Conservation (phyloP, 2,113 vertebrate genomes). For the Anser brachyrhynchus region DNA sequence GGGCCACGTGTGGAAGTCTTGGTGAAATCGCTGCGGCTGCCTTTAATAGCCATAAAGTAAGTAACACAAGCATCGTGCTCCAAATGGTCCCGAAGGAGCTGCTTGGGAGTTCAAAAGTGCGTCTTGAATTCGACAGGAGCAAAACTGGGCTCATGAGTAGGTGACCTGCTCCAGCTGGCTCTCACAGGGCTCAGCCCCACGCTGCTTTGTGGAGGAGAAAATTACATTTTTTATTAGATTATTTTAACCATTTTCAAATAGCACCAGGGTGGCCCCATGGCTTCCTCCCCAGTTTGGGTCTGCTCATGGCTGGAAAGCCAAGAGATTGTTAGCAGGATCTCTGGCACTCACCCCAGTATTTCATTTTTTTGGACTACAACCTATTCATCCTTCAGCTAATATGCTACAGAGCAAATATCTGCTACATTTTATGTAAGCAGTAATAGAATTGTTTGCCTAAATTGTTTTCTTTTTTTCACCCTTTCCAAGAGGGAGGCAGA, state of each 20-base stretch:
- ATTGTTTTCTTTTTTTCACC: background rate
- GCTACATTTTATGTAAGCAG: background rate
- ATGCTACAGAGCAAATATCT: background rate
- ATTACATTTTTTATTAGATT: background rate
- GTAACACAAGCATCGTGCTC: background rate
- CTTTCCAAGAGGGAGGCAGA: background rate
- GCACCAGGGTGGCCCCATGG: fast-evolving
- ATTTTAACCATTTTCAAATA: background rate
- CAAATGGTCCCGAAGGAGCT: fast-evolving
- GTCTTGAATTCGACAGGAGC: background rate
- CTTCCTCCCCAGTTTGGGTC: fast-evolving
- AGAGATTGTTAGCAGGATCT: background rate
- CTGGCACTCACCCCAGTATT: background rate
- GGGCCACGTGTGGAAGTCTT: fast-evolving
- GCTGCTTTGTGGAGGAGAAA: background rate
- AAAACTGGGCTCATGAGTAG: background rate
- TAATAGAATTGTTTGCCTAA: background rate
- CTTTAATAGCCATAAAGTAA: background rate
- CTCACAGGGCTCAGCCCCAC: background rate
- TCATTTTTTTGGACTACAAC: background rate
- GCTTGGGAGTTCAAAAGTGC: background rate
- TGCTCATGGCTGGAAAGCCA: background rate
- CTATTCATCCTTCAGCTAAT: background rate
- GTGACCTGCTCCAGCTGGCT: background rate
- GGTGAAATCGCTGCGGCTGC: background rate